Evolutionary conservation across 37 sponge, comb jelly and placozoan species (phyloP).

Genomic region (Eunapius fragilis): DNA sequence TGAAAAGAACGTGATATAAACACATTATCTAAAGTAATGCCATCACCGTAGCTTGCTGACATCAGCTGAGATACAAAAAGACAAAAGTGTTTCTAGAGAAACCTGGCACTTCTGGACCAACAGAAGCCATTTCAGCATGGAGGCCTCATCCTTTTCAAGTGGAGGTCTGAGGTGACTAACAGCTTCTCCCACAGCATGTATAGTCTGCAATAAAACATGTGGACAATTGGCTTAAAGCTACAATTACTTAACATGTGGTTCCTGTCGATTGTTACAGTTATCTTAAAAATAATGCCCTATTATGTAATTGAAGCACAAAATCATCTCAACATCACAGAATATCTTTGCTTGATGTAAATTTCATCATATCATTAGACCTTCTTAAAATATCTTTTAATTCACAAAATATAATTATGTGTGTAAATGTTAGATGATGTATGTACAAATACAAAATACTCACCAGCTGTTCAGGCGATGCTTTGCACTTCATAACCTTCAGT

Average conservation of each 20-base stretch:
- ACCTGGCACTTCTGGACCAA: not conserved
- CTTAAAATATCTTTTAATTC: no score
- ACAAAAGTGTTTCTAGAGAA: not conserved
- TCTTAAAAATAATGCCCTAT: no score
- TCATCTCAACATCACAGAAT: no score
- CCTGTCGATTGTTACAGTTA: no score
- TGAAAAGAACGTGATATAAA: not conserved
- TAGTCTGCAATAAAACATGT: not conserved
- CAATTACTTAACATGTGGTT: no score
- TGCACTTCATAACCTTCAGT: not conserved
- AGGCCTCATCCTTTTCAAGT: not conserved
- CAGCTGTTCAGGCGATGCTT: not conserved
- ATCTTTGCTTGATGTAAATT: no score
- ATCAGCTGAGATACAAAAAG: not conserved
- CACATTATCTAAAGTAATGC: no score
- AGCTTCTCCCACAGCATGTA: slow-evolving; percentile 15
- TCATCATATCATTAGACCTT: no score
- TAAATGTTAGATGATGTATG: no score
- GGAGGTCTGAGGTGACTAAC: not conserved
- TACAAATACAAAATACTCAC: not conserved
- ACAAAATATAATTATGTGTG: no score
- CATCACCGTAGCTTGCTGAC: not conserved
- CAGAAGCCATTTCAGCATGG: slow-evolving; percentile 5
- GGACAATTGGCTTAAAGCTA: not conserved
- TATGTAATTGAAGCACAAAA: no score